Evolutionary conservation across 1,140 invertebrate genomes (phyloP).

Genomic region (Samia ricini): DNA sequence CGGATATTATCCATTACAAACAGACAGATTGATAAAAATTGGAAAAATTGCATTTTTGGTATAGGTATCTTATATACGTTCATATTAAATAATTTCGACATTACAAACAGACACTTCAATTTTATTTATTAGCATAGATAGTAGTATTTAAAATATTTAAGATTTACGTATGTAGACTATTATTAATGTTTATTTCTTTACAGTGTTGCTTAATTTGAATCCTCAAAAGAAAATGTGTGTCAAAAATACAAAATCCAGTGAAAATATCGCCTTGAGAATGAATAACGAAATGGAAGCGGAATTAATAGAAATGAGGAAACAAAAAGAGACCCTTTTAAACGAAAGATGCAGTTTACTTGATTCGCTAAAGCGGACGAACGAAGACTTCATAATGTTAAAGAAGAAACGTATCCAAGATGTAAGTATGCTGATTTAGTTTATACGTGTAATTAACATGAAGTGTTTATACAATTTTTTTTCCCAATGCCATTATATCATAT

Average conservation of each 20-base stretch:
- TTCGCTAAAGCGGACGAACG: slow-evolving; percentile 81
- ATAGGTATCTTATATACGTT: too few species aligned
- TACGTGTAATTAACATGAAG: neutral
- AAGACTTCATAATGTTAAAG: slow-evolving; percentile 84
- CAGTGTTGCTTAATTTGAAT: slow-evolving; percentile 72
- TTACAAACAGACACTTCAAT: too few species aligned
- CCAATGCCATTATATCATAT: neutral
- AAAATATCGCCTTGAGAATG: slow-evolving; percentile 75
- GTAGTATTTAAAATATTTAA: too few species aligned
- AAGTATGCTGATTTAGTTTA: slow-evolving; percentile 59
- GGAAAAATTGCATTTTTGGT: too few species aligned
- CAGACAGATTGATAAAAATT: too few species aligned
- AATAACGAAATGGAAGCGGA: slow-evolving; percentile 66
- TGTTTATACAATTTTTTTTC: neutral
- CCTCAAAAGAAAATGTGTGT: slow-evolving; percentile 69
- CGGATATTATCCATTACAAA: too few species aligned
- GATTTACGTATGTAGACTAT: too few species aligned
- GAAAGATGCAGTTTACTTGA: slow-evolving; percentile 80
- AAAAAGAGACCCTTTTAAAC: slow-evolving; percentile 79
- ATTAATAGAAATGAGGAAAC: slow-evolving; percentile 67
- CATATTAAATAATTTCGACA: too few species aligned
- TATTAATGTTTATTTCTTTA: slow-evolving; percentile 27
- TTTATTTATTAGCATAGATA: too few species aligned
- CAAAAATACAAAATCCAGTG: slow-evolving; percentile 64
- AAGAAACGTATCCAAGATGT: slow-evolving; percentile 87